Conservation (phyloP, 2,113 vertebrate species). For the Spea multiplicata region DNA sequence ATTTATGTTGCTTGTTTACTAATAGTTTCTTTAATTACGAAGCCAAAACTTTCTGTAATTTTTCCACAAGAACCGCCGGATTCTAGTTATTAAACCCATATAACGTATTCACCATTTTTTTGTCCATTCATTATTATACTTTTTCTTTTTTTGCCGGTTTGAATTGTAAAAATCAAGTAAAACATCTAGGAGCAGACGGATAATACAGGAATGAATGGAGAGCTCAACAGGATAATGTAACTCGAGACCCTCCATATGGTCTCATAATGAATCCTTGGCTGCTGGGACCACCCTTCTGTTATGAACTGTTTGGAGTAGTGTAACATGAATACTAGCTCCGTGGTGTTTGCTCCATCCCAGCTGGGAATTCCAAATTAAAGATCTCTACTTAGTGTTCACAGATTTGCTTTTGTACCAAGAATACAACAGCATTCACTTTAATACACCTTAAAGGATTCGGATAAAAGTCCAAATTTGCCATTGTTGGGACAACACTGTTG, state of each 20-base stretch:
- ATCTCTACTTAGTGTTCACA: neutral
- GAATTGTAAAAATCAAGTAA: conserved; percentile 1
- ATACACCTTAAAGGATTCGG: neutral
- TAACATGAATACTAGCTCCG: conserved; percentile 50
- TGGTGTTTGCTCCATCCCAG: conserved; percentile 55
- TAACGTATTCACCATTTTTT: neutral
- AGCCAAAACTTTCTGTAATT: too few species aligned
- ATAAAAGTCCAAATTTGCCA: neutral
- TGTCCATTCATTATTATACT: neutral
- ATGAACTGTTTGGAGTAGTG: conserved; percentile 51
- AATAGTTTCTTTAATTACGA: too few species aligned
- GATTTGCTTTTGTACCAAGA: neutral
- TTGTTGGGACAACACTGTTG: neutral
- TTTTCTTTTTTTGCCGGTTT: neutral
- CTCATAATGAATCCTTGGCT: conserved; percentile 53
- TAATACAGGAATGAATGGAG: conserved; percentile 39
- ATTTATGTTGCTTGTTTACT: too few species aligned
- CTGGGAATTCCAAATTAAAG: conserved; percentile 30
- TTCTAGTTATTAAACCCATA: neutral
- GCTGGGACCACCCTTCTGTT: conserved; percentile 54
- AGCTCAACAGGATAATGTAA: conserved; percentile 53
- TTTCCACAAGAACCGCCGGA: too few species aligned
- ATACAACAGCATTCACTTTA: neutral
- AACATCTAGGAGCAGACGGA: neutral
- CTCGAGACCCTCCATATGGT: conserved; percentile 49